Evolutionary conservation across 2,113 vertebrate genomes (phyloP).

Genomic region (Leptobrachium leishanense): DNA sequence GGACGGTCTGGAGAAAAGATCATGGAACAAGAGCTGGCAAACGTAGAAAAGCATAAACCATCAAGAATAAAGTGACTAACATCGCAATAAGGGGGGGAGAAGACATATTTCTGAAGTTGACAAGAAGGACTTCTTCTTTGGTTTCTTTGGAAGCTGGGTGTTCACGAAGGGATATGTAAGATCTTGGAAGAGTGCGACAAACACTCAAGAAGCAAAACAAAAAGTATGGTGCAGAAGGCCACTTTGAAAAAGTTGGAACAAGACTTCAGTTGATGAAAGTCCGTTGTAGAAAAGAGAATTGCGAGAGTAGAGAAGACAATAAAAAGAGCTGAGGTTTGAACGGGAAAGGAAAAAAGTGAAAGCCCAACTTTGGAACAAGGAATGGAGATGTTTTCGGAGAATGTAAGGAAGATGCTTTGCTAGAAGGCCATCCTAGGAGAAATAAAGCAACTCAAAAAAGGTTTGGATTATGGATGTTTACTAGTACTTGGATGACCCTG

Average conservation of each 20-base stretch:
- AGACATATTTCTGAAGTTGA: slow-evolving; percentile 59
- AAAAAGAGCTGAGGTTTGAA: too few species aligned
- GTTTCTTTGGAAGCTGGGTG: slow-evolving; percentile 10
- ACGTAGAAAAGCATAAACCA: slow-evolving; percentile 33
- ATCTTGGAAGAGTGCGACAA: neutral
- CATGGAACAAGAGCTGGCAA: slow-evolving; percentile 39
- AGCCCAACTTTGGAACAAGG: too few species aligned
- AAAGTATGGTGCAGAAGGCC: neutral
- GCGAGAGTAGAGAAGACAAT: neutral
- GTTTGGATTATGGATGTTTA: slow-evolving; percentile 29
- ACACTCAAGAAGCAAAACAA: neutral
- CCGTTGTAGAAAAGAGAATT: neutral
- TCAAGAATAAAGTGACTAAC: slow-evolving; percentile 47
- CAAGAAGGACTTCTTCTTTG: slow-evolving; percentile 20
- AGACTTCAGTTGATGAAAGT: neutral
- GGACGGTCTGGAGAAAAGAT: slow-evolving; percentile 43
- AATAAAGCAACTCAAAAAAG: too few species aligned
- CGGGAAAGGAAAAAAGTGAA: too few species aligned
- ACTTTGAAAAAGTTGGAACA: slow-evolving; percentile 25
- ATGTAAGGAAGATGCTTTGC: neutral
- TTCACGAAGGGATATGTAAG: neutral
- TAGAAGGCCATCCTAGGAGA: neutral
- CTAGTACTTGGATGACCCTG: neutral
- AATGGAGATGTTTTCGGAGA: too few species aligned
- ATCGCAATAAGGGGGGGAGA: slow-evolving; percentile 52